Base-by-base conservation (phyloP, 2,888 invertebrate species). In the Chrysolina oricalcia region DNA sequence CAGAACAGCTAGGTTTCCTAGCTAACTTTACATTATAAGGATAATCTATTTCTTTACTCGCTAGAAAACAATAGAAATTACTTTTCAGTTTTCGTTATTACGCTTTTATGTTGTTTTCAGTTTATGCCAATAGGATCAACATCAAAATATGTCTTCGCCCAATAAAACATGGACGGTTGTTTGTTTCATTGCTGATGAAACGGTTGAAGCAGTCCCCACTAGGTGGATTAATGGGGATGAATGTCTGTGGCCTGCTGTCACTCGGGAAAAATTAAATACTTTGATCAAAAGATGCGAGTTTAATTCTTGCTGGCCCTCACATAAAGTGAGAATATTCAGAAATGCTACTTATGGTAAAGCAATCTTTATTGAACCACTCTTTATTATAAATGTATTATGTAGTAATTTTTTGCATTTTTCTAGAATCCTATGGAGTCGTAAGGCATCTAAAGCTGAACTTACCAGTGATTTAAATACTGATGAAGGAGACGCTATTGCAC, bases 131-230 rank as follows among this genome's bases (percentile, higher is more conserved):
- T 53, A 53, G n/a, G 21, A 53, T 53, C n/a, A 13, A 21, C 17
- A 53, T 17, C 17, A 53, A 15, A 27, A 27, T 27, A 64, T 64
- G 41, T 64, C 9, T 41, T 64, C 43, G 17, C 64, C 64, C 27
- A 27, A 27, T 27, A 27, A 27, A 27, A 27, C 27, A 27, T 27
- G 27, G 27, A 27, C 27, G 27, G 50, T 68, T 23, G 68, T 68
- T 13, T 40, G 64, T 17, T 75, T 72, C 65, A 46, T 23, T 50
- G n/a, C 40, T 17, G 72, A 75, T 65, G 21, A 72, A 27, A 50
- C 75, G 43, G 75, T 73, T 40, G 59, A 46, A 53, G 75, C 69
- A 43, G 72, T 75, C 40, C 75, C 75, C n/a, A 72, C 72, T 11
- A 68, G 40, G 19, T 75, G 75, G 72, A 68, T 65, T n/a, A 19